These are phyloP conservation scores for Stomatorhinus walkeri DNA, from an alignment of 2,797 vertebrate species.

Conservation along the genomic window DNA sequence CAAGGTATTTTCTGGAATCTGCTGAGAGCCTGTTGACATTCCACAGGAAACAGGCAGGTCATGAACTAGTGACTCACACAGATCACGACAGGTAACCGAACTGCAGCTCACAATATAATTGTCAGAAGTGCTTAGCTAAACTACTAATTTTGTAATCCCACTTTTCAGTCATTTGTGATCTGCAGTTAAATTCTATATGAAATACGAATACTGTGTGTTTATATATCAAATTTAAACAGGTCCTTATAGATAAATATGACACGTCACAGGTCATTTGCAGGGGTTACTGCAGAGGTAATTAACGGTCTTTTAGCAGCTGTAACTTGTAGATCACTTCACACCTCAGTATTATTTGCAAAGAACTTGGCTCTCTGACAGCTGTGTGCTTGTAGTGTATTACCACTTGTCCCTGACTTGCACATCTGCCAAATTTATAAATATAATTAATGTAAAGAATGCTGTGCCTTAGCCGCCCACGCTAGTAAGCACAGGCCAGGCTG, in stretches of 20 bases:
- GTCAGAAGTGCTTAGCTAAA: background rate
- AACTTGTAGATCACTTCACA: background rate
- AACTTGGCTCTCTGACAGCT: background rate
- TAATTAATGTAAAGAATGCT: background rate
- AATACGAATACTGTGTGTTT: background rate
- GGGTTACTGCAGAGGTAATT: background rate
- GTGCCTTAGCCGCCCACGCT: background rate
- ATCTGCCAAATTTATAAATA: conserved; percentile 7
- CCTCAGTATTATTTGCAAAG: background rate
- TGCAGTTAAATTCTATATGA: background rate
- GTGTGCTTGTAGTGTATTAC: background rate
- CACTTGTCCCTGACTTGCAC: background rate
- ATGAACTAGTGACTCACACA: background rate
- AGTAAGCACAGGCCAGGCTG: background rate
- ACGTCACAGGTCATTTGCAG: background rate
- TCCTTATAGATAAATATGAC: background rate
- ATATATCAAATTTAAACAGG: background rate
- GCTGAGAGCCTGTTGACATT: background rate
- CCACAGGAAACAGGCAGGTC: background rate
- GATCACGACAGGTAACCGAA: background rate
- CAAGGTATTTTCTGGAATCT: background rate
- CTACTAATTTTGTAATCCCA: background rate
- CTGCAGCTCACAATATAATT: background rate
- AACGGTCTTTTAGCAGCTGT: background rate
- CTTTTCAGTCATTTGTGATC: background rate